Base-by-base conservation (phyloP, 1,140 invertebrate species). In the Pseudomyrmex concolor region DNA sequence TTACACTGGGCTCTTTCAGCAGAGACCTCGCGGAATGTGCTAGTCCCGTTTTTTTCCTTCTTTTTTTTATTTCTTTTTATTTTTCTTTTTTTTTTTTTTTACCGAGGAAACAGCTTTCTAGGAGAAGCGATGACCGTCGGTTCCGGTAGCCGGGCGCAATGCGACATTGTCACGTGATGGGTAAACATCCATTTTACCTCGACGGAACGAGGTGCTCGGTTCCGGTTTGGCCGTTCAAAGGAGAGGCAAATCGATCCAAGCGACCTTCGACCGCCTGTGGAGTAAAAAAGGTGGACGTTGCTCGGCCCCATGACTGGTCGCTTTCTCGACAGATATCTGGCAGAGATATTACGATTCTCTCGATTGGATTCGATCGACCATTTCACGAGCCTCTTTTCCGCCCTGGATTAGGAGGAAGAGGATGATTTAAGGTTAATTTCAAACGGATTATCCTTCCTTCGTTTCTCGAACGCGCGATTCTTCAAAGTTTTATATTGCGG, bases 371-470 rank as follows among this genome's bases (percentile, higher is more conserved):
- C 88, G 88, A 89, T 89, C 88, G 88, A 86, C 81, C 87, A 80
- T 88, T 88, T 89, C 82, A 89, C 81, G 82, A 74, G 87, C 66
- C 80, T 86, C 78, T 85, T 81, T 51, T 83, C 66, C 77, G 83
- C 22, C 22, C 70, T 2, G 78, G 86, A 89, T 89, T 83, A 89
- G 86, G 25, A 63, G 55, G 80, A 82, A 48, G 50, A 64, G 87
- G 70, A 89, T 89, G 87, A 89, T 89, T 86, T 89, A 89, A 89
- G 87, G 85, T 89, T 89, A 89, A 89, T 89, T 89, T 89, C 87
- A 76, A 84, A 84, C 72, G 88, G 88, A 89, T 89, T 89, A 89
- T 45, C 51, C 67, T 77, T 45, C 62, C 48, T 71, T 80, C 80
- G 64, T 63, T 82, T 74, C 78, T 63, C 9, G 54, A 80, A 78